Percentiles rank a stretch among this genome's conserved stretches.
phyloP scores from a whole-genome alignment of 1,140 invertebrate species.

The Triops cancriformis region DNA sequence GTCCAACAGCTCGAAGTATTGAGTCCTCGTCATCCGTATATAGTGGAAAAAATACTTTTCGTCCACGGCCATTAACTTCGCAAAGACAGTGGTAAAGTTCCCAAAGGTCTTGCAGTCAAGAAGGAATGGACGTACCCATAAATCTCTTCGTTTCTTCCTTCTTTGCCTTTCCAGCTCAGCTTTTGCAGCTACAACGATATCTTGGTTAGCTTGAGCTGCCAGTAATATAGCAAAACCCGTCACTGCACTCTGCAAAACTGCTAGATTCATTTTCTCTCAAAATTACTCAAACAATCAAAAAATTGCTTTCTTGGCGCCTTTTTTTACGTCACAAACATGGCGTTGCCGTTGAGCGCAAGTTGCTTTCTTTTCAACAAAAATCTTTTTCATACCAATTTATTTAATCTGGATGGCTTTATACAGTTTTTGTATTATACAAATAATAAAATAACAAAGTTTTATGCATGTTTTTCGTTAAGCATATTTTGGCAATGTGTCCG shows the following conservation, averaged over 20 bases:
- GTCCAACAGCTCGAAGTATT: not conserved
- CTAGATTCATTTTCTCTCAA: not conserved
- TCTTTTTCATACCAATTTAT: too few relatives aligned
- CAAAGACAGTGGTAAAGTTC: not conserved
- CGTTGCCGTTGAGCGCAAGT: too few relatives aligned
- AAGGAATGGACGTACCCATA: not conserved
- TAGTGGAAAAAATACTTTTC: not conserved
- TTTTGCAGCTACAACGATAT: not conserved
- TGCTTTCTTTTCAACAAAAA: too few relatives aligned
- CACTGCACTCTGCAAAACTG: not conserved
- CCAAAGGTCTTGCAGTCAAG: not conserved
- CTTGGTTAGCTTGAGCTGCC: not conserved
- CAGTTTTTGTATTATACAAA: too few relatives aligned
- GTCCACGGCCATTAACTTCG: not conserved
- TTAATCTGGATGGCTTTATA: too few relatives aligned
- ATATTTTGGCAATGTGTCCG: too few relatives aligned
- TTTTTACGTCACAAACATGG: too few relatives aligned
- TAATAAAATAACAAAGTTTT: too few relatives aligned
- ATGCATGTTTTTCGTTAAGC: too few relatives aligned
- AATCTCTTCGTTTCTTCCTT: not conserved
- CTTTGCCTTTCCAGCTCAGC: not conserved
- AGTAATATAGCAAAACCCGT: not conserved
- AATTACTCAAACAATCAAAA: not conserved
- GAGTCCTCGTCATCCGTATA: not conserved
- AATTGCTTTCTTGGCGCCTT: too few relatives aligned